phyloP scores from a whole-genome alignment of 2,888 invertebrate genomes.

The Polietes domitor region DNA sequence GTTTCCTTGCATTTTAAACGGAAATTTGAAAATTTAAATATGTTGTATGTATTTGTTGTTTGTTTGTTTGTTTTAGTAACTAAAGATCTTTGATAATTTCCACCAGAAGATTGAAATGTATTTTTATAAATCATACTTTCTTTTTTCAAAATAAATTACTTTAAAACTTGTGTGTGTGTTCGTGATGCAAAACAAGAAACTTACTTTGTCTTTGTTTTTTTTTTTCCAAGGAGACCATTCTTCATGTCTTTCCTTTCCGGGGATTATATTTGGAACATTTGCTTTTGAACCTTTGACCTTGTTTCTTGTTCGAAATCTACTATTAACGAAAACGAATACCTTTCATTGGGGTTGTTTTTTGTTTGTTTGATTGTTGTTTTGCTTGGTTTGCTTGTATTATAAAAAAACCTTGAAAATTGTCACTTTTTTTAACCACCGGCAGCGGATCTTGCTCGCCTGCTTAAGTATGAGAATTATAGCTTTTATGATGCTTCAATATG shows the following conservation, averaged over 20 bases:
- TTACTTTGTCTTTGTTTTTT: conserved; percentile 46
- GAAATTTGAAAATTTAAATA: conserved; percentile 4
- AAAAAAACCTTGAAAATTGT: conserved; percentile 22
- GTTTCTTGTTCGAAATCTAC: conserved; percentile 62
- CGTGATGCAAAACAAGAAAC: conserved; percentile 42
- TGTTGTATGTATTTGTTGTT: too few species aligned
- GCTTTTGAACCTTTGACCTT: conserved; percentile 11
- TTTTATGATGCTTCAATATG: conserved; percentile 78
- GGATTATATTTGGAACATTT: too few species aligned
- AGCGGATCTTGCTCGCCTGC: conserved; percentile 18
- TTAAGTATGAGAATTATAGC: conserved; percentile 78
- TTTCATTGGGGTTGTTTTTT: conserved; percentile 56
- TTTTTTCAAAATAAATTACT: conserved; percentile 41
- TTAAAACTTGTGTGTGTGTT: conserved; percentile 6
- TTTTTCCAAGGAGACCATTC: too few species aligned
- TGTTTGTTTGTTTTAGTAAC: not conserved
- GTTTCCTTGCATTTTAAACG: not conserved
- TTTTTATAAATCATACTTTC: conserved; percentile 32
- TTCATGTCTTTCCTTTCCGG: not conserved
- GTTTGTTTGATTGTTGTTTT: conserved; percentile 13
- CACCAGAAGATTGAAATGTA: conserved; percentile 49
- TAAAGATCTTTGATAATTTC: conserved; percentile 57
- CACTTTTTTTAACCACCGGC: conserved; percentile 14
- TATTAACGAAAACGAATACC: conserved; percentile 68
- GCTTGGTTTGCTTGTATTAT: conserved; percentile 24